A percentile compares a stretch with the other conserved stretches of the same genome.
phyloP scores from a whole-genome alignment of 2,113 vertebrate genomes.

The Mus pahari region DNA sequence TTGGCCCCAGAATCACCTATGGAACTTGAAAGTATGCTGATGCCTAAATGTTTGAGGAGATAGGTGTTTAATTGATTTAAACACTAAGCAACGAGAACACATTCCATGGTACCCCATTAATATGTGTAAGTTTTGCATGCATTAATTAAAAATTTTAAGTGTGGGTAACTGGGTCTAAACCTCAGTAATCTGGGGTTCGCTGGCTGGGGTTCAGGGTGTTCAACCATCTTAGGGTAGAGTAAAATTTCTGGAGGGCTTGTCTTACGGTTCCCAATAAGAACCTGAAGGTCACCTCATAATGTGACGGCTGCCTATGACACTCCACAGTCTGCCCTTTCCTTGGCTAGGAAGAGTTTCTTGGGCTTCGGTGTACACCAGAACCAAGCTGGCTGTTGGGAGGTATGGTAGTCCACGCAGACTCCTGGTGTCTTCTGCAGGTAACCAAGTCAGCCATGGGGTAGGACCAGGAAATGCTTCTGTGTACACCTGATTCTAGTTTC shows the following conservation, averaged over 20 bases:
- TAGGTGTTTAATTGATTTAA: neutral
- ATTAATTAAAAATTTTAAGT: neutral
- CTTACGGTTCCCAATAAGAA: neutral
- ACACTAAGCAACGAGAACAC: neutral
- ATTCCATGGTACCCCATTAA: neutral
- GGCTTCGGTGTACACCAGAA: neutral
- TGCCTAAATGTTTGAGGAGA: neutral
- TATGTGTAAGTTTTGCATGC: neutral
- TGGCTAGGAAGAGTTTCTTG: neutral
- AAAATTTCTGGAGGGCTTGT: neutral
- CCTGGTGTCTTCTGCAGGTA: neutral
- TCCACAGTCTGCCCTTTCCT: neutral
- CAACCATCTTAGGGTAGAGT: neutral
- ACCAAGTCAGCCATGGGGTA: neutral
- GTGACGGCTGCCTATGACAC: neutral
- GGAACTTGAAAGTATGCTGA: neutral
- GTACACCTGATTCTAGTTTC: neutral
- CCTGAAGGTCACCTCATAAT: neutral
- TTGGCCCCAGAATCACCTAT: neutral
- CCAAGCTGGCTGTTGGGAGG: neutral
- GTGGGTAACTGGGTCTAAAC: neutral
- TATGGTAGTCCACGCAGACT: neutral
- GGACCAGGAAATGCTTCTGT: neutral
- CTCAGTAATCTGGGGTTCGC: neutral
- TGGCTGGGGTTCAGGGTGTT: neutral